Conservation (phyloP, 1,140 invertebrate species). For the Procambarus virginalis region DNA sequence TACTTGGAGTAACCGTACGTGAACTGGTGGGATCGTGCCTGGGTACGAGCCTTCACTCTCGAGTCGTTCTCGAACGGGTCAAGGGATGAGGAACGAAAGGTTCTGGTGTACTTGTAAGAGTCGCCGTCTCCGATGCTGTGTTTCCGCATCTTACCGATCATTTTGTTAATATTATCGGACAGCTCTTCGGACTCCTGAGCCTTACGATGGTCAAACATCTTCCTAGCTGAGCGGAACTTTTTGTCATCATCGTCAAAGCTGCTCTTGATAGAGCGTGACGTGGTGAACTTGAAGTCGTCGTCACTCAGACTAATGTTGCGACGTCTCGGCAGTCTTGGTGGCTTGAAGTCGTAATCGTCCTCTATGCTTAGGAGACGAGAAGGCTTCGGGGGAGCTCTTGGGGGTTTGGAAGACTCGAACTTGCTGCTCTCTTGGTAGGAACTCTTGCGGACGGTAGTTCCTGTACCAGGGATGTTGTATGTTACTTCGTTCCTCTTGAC, state of each 20-base stretch:
- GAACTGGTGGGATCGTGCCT: slow-evolving; percentile 28
- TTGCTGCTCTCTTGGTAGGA: slow-evolving; percentile 49
- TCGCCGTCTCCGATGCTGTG: slow-evolving; percentile 53
- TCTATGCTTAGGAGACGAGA: slow-evolving; percentile 58
- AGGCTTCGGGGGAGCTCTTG: slow-evolving; percentile 47
- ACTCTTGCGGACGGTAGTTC: slow-evolving; percentile 54
- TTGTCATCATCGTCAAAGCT: slow-evolving; percentile 18
- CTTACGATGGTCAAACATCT: slow-evolving; percentile 35
- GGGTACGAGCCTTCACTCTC: neutral
- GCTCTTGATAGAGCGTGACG: slow-evolving; percentile 1
- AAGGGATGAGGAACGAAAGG: slow-evolving; percentile 48
- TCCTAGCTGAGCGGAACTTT: slow-evolving; percentile 21
- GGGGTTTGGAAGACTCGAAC: slow-evolving; percentile 48
- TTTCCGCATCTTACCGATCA: slow-evolving; percentile 61
- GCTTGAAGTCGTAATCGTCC: slow-evolving; percentile 40
- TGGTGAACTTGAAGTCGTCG: slow-evolving; percentile 23
- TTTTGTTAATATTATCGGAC: slow-evolving; percentile 57
- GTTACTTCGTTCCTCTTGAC: slow-evolving; percentile 47
- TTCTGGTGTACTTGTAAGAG: slow-evolving; percentile 40
- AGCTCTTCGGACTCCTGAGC: slow-evolving; percentile 65
- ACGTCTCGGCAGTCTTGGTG: slow-evolving; percentile 38
- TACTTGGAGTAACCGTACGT: slow-evolving; percentile 42
- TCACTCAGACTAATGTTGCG: slow-evolving; percentile 38
- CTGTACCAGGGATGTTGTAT: slow-evolving; percentile 54
- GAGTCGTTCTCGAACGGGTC: slow-evolving; percentile 39